A percentile compares a stretch with the other conserved stretches of the same genome.
These are phyloP conservation scores for Drosophila nebulosa DNA, from an alignment of 1,140 invertebrate species.

Conservation along the genomic window DNA sequence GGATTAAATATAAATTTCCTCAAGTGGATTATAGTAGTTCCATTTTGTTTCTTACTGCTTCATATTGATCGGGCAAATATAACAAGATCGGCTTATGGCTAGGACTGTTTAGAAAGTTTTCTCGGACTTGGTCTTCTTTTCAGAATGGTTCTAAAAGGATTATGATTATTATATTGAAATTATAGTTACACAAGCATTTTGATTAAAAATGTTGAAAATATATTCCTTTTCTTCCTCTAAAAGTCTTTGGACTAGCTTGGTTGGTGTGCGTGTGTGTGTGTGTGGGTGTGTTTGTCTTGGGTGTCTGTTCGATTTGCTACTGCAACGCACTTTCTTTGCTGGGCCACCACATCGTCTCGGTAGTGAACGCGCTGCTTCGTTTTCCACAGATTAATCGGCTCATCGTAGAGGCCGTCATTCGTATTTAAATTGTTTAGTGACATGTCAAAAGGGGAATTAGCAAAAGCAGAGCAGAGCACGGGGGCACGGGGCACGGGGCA, in stretches of 20 bases:
- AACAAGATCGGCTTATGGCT: no score
- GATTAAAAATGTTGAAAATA: neutral
- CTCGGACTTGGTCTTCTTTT: no score
- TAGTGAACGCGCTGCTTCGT: constrained; percentile 75
- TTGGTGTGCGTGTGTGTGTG: neutral
- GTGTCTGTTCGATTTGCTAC: neutral
- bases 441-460: constrained; percentile 29
- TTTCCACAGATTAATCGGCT: constrained; percentile 66
- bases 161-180: neutral
- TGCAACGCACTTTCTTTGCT: constrained; percentile 55
- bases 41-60: no score
- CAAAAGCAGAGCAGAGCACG: no score
- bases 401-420: constrained; percentile 41
- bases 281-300: neutral
- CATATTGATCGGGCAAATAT: no score
- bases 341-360: constrained; percentile 51
- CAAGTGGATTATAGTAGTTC: no score
- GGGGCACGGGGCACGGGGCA: no score
- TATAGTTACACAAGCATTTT: neutral
- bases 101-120: no score
- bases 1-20: no score
- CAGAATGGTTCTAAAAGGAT: no score
- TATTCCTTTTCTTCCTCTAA: neutral
- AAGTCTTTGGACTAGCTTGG: no score
- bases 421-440: constrained; percentile 63